Conservation (phyloP, 2,888 invertebrate genomes). For the Philopedon plagiatum region DNA sequence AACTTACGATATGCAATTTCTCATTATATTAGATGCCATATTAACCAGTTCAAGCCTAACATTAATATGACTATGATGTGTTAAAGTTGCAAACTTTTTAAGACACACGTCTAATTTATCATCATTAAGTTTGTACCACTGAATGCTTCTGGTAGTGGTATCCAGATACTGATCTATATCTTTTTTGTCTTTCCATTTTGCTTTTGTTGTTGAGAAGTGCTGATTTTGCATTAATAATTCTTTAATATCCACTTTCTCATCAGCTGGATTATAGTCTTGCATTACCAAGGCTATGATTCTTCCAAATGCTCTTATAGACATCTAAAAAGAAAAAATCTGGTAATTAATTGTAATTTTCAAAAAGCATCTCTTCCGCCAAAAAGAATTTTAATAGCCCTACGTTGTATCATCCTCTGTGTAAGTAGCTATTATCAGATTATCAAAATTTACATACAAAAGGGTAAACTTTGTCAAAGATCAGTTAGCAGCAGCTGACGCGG, state of each 20-base stretch:
- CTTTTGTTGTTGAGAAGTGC: slow-evolving; percentile 22
- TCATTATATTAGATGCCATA: slow-evolving; percentile 73
- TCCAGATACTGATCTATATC: slow-evolving; percentile 66
- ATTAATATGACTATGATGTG: slow-evolving; percentile 74
- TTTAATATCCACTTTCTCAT: slow-evolving; percentile 51
- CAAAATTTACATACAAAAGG: too few relatives aligned
- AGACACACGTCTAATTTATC: slow-evolving; percentile 72
- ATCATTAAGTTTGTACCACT: slow-evolving; percentile 75
- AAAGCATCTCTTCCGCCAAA: too few relatives aligned
- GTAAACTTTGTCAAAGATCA: too few relatives aligned
- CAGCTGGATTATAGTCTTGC: slow-evolving; percentile 65
- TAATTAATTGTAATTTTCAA: too few relatives aligned
- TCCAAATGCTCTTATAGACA: slow-evolving; percentile 68
- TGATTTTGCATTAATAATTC: slow-evolving; percentile 25
- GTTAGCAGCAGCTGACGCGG: too few relatives aligned
- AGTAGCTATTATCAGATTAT: too few relatives aligned
- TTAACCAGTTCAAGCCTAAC: slow-evolving; percentile 76
- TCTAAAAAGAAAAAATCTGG: slow-evolving; percentile 62
- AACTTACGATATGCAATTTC: slow-evolving; percentile 74
- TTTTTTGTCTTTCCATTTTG: slow-evolving; percentile 58
- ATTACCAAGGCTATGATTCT: slow-evolving; percentile 68
- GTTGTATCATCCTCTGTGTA: too few relatives aligned
- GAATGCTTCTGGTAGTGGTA: slow-evolving; percentile 66
- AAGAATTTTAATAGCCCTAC: too few relatives aligned
- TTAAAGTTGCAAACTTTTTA: slow-evolving; percentile 70